Evolutionary conservation across 2,113 vertebrate species (phyloP).

Genomic region (Theropithecus gelada): DNA sequence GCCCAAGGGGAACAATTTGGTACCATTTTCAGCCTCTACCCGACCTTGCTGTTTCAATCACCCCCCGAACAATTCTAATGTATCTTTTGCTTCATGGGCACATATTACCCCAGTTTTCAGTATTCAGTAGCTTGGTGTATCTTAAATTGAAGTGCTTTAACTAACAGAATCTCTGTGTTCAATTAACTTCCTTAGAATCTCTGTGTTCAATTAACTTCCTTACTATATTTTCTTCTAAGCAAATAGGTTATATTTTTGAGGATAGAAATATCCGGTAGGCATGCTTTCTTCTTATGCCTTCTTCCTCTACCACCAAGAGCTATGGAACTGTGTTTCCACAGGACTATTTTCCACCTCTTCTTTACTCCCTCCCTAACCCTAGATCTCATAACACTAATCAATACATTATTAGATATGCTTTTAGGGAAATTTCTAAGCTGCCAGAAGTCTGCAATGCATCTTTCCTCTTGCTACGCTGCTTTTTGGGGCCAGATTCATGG

Average conservation of each 20-base stretch:
- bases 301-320: neutral
- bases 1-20: neutral
- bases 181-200: slow-evolving; percentile 2
- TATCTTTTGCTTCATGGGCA: slow-evolving; percentile 58
- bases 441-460: neutral
- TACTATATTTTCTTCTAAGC: slow-evolving; percentile 23
- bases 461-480: neutral
- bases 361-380: slow-evolving; percentile 20
- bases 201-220: slow-evolving; percentile 2
- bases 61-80: neutral
- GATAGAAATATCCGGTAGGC: neutral
- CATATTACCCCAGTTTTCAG: slow-evolving; percentile 28
- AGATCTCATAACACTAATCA: slow-evolving; percentile 23
- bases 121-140: neutral
- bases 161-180: neutral
- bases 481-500: neutral
- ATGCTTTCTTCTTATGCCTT: neutral
- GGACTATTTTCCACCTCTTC: neutral
- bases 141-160: slow-evolving; percentile 35
- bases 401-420: slow-evolving; percentile 17
- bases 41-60: slow-evolving; percentile 53
- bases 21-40: neutral
- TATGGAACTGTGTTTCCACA: neutral
- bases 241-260: neutral
- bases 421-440: neutral